phyloP scores from a whole-genome alignment of 2,797 vertebrate genomes.

The Nyctibius grandis region DNA sequence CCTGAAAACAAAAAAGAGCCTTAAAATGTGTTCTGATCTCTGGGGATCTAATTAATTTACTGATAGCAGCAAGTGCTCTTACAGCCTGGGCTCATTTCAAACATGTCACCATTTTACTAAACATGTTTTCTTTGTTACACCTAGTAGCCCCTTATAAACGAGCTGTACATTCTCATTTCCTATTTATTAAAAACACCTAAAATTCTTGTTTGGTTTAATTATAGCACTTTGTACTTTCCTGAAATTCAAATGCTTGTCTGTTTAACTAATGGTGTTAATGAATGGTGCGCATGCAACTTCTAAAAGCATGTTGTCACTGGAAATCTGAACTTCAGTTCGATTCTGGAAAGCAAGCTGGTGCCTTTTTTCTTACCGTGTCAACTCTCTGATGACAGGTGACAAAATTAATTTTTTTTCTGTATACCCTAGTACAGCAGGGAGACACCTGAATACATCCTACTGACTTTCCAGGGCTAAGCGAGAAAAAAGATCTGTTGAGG shows the following conservation, averaged over 20 bases:
- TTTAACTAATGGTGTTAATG: neutral
- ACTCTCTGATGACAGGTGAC: neutral
- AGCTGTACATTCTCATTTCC: neutral
- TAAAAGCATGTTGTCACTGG: neutral
- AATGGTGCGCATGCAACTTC: neutral
- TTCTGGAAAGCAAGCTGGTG: neutral
- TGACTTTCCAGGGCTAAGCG: neutral
- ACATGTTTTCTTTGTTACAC: neutral
- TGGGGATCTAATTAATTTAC: constrained; percentile 63
- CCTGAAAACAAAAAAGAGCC: constrained; percentile 28
- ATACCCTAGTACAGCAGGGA: neutral
- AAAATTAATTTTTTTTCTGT: neutral
- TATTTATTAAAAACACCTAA: neutral
- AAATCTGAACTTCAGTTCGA: neutral
- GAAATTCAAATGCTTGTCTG: constrained; percentile 6
- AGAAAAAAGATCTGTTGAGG: neutral
- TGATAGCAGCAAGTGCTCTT: constrained; percentile 39
- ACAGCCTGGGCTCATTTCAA: neutral
- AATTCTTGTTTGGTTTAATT: neutral
- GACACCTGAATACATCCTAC: neutral
- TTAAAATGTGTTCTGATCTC: constrained; percentile 48
- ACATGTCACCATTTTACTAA: neutral
- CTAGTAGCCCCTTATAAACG: neutral
- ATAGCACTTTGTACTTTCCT: neutral
- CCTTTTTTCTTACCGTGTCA: neutral